These are phyloP conservation scores for Rissa tridactyla DNA, from an alignment of 2,113 vertebrate genomes.

Conservation along the genomic window DNA sequence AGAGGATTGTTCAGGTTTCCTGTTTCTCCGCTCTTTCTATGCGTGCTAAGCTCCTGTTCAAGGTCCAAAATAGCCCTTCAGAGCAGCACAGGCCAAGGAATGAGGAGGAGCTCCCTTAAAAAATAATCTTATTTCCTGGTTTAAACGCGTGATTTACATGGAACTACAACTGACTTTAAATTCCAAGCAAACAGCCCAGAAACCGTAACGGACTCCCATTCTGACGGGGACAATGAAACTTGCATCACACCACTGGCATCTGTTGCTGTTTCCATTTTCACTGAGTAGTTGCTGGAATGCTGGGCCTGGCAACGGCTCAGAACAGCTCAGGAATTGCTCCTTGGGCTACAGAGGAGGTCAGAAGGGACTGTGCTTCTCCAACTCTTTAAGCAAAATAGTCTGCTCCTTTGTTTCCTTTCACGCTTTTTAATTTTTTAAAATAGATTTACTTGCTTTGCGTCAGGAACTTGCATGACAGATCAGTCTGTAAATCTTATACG, in stretches of 20 bases:
- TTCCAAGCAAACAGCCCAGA: neutral
- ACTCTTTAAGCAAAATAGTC: neutral
- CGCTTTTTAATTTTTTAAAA: accelerated
- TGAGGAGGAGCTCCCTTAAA: neutral
- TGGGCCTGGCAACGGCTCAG: slow-evolving; percentile 10
- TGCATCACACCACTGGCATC: slow-evolving; percentile 28
- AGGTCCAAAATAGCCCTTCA: neutral
- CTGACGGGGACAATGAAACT: slow-evolving; percentile 4
- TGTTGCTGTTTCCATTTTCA: slow-evolving; percentile 35
- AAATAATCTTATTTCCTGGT: neutral
- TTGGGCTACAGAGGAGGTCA: neutral
- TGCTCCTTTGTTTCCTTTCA: neutral
- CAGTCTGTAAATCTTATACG: neutral
- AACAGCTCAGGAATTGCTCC: neutral
- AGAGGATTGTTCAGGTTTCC: neutral
- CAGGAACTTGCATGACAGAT: neutral
- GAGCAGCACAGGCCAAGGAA: neutral
- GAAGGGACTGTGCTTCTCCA: neutral
- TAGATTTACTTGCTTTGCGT: neutral
- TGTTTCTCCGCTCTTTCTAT: neutral
- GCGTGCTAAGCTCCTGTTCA: neutral
- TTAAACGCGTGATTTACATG: neutral
- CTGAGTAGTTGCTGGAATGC: neutral
- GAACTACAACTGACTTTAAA: neutral
- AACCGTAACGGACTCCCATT: neutral